phyloP scores from a whole-genome alignment of 2,888 invertebrate genomes.

The Ariolimax columbianus region DNA sequence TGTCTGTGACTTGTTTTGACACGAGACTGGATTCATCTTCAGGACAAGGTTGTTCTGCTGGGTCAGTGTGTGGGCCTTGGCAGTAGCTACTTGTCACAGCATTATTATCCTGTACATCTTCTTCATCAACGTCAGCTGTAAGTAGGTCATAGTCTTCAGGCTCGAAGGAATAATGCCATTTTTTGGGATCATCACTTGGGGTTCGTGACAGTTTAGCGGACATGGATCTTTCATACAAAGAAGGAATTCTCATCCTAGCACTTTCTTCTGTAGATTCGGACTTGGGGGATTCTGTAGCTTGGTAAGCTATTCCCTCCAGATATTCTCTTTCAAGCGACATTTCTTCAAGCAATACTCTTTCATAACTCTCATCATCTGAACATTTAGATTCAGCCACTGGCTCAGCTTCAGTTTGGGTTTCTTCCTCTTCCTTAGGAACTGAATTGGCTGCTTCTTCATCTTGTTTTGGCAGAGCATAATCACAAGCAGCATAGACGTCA shows the following conservation, averaged over 20 bases:
- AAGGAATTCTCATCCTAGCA: constrained; percentile 46
- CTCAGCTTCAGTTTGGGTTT: not conserved
- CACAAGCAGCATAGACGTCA: constrained; percentile 20
- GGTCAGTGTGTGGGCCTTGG: not conserved
- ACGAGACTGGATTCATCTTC: not conserved
- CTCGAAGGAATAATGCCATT: not conserved
- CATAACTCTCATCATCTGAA: not conserved
- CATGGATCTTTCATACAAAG: constrained; percentile 55
- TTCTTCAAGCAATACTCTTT: not conserved
- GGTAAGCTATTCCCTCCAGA: not conserved
- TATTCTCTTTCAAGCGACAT: not conserved
- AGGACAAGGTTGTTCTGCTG: not conserved
- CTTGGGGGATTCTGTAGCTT: not conserved
- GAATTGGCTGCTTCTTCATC: not conserved
- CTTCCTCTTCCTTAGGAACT: not conserved
- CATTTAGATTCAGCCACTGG: not conserved
- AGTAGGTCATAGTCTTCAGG: not conserved
- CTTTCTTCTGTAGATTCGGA: not conserved
- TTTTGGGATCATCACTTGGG: constrained; percentile 32
- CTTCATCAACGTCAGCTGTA: not conserved
- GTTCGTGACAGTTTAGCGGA: constrained; percentile 53
- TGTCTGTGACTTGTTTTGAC: not conserved
- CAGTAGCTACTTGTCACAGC: not conserved
- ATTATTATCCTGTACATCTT: not conserved
- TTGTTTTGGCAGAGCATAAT: not conserved